Conservation (phyloP, 2,888 invertebrate species). For the Heliconius erato region DNA sequence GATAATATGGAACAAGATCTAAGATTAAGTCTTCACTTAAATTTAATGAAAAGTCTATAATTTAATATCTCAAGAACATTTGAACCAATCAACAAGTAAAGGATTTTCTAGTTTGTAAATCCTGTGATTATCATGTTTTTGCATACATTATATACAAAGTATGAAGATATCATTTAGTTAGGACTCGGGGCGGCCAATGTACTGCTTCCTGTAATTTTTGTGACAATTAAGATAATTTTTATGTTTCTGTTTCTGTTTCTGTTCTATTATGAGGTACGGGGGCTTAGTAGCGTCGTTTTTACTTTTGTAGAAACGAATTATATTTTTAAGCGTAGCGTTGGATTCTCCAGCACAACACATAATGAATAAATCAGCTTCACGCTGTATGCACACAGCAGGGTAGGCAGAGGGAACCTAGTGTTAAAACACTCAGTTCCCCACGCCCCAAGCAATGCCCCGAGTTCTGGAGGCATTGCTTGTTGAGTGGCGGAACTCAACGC, state of each 20-base stretch:
- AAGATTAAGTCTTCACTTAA: constrained; percentile 9
- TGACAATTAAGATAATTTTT: constrained; percentile 28
- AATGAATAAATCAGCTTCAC: too few relatives aligned
- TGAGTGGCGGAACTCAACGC: too few relatives aligned
- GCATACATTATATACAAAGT: constrained; percentile 29
- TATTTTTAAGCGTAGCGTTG: too few relatives aligned
- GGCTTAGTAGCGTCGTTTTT: not conserved
- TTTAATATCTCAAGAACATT: not conserved
- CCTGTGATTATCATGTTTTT: not conserved
- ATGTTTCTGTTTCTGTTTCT: not conserved
- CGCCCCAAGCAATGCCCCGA: too few relatives aligned
- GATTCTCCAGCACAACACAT: too few relatives aligned
- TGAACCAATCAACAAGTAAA: constrained; percentile 6
- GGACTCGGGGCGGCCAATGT: constrained; percentile 11
- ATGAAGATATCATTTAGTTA: not conserved
- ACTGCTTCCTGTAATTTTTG: constrained; percentile 32
- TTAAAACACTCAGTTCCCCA: too few relatives aligned
- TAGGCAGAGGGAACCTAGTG: too few relatives aligned
- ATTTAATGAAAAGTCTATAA: not conserved
- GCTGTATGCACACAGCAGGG: too few relatives aligned
- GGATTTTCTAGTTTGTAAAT: constrained; percentile 13
- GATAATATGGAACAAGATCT: not conserved
- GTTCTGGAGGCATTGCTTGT: too few relatives aligned
- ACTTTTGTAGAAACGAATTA: too few relatives aligned
- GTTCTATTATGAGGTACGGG: not conserved